Conservation (phyloP, 37 sponge, comb jelly and placozoan genomes). For the Halisarca cf. caerulea region DNA sequence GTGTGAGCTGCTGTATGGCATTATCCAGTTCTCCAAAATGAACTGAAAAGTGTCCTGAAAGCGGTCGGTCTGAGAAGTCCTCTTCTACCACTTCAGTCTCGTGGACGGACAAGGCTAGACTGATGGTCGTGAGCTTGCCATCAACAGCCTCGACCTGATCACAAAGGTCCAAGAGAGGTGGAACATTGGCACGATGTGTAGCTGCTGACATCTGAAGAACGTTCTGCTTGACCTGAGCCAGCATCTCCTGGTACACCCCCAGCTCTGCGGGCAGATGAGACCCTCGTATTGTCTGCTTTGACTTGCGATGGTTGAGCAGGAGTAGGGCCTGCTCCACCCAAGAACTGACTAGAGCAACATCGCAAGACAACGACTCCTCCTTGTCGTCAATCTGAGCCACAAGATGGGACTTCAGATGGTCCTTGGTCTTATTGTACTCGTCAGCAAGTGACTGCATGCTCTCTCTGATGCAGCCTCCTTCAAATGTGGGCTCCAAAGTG, state of each 20-base stretch:
- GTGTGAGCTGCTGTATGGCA: constrained; percentile 11
- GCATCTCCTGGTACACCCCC: constrained; percentile 4
- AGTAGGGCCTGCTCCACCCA: constrained; percentile 15
- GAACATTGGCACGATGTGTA: not conserved
- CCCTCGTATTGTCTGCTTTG: not conserved
- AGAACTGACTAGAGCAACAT: constrained; percentile 8
- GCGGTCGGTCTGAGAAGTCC: not conserved
- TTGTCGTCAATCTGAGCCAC: not conserved
- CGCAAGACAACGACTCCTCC: not conserved
- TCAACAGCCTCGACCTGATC: not conserved
- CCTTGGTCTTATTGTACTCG: not conserved
- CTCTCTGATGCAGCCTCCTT: constrained; percentile 33
- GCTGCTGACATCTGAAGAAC: not conserved
- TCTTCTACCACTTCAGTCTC: not conserved
- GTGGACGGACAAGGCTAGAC: not conserved
- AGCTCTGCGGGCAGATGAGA: not conserved
- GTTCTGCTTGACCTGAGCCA: not conserved
- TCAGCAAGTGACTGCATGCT: constrained; percentile 10
- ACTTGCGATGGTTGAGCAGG: not conserved
- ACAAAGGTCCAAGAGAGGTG: not conserved
- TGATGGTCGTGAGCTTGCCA: not conserved
- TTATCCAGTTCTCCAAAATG: constrained; percentile 13
- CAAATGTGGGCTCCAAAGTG: constrained; percentile 61
- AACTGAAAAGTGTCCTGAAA: not conserved
- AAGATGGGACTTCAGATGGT: not conserved